Evolutionary conservation across 2,888 invertebrate genomes (phyloP).

Genomic region (Phortica okadai): DNA sequence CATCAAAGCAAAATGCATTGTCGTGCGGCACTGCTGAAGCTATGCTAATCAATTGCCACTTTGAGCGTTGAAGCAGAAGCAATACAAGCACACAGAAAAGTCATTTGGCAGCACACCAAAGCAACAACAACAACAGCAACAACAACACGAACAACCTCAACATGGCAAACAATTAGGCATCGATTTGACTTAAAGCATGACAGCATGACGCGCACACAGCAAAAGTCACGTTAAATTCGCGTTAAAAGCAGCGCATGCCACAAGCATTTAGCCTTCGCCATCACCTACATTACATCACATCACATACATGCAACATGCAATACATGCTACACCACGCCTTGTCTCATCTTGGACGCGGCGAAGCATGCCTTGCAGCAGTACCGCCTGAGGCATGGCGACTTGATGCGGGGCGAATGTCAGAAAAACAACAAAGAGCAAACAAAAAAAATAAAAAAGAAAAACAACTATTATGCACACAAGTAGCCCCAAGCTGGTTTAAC

Average conservation of each 20-base stretch:
- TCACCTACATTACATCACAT: conserved; percentile 18
- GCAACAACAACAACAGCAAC: neutral
- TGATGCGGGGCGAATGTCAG: neutral
- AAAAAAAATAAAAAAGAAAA: neutral
- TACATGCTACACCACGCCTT: neutral
- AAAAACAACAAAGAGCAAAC: neutral
- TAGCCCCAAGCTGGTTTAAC: conserved; percentile 47
- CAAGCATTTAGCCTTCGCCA: conserved; percentile 53
- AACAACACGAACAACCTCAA: neutral
- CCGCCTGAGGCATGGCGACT: neutral
- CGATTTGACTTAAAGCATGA: conserved; percentile 15
- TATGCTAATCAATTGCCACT: neutral
- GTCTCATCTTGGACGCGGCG: neutral
- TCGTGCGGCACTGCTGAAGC: neutral
- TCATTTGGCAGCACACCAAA: neutral
- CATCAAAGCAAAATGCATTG: neutral
- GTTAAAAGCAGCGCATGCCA: conserved; percentile 46
- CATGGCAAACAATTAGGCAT: conserved; percentile 19
- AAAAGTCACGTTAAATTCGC: conserved; percentile 40
- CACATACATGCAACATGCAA: neutral
- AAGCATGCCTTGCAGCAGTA: neutral
- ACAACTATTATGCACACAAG: conserved; percentile 43
- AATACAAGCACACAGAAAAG: neutral
- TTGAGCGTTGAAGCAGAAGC: conserved; percentile 16
- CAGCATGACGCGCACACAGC: neutral